Conservation (phyloP, 2,797 vertebrate genomes). For the Halcyon leucocephala region DNA sequence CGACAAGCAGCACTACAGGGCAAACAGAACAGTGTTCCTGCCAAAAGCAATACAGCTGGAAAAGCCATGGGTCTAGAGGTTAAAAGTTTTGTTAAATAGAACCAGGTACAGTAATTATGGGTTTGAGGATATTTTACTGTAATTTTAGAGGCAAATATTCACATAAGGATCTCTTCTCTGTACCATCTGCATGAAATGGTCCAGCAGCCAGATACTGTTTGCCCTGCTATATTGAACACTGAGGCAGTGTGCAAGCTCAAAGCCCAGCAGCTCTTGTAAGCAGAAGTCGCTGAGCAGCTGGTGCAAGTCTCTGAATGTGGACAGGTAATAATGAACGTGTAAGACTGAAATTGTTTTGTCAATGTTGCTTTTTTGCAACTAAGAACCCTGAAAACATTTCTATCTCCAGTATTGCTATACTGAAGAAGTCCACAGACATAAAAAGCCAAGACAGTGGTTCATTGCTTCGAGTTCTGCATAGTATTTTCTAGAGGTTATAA, state of each 20-base stretch:
- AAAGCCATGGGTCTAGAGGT: constrained; percentile 47
- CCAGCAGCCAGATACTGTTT: neutral
- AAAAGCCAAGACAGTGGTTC: neutral
- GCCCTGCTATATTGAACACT: neutral
- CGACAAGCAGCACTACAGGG: neutral
- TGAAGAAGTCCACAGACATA: neutral
- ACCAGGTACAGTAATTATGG: constrained; percentile 22
- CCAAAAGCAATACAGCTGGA: constrained; percentile 58
- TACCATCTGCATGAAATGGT: neutral
- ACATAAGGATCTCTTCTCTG: neutral
- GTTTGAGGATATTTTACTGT: constrained; percentile 39
- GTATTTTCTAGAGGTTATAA: neutral
- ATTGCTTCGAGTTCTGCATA: neutral
- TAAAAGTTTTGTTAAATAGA: constrained; percentile 61
- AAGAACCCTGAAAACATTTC: neutral
- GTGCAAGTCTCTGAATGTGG: neutral
- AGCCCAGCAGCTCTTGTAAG: neutral
- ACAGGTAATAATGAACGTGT: neutral
- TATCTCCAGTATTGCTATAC: neutral
- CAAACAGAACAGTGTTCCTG: neutral
- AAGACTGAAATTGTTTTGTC: neutral
- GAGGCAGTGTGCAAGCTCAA: neutral
- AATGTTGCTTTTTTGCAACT: neutral
- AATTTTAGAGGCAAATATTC: constrained; percentile 44
- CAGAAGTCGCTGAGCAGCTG: neutral